Evolutionary conservation across 2,888 invertebrate species (phyloP).

Genomic region (Itoplectis maculator): DNA sequence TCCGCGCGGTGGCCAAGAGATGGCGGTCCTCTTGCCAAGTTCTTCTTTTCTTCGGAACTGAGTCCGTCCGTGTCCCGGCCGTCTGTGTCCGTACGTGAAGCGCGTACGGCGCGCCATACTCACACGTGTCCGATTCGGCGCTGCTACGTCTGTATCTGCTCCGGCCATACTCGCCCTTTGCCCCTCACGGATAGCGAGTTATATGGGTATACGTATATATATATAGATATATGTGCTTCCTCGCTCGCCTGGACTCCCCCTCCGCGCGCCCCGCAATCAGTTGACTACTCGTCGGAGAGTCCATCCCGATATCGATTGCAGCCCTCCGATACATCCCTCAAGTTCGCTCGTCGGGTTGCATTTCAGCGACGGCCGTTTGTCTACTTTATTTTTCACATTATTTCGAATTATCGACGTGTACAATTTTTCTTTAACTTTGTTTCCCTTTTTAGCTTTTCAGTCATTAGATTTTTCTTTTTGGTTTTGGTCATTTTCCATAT

Average conservation of each 20-base stretch:
- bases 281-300: slow-evolving; percentile 34
- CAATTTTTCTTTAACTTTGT: too few relatives aligned
- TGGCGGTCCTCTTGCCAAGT: slow-evolving; percentile 79
- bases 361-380: too few relatives aligned
- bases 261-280: slow-evolving; percentile 24
- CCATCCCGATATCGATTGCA: slow-evolving; percentile 44
- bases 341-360: background rate
- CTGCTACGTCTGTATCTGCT: slow-evolving; percentile 10
- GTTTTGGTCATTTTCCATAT: background rate
- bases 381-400: background rate
- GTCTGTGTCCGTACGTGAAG: background rate
- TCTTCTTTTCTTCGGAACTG: slow-evolving; percentile 28
- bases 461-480: too few relatives aligned
- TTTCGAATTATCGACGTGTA: background rate
- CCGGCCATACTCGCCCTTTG: slow-evolving; percentile 25
- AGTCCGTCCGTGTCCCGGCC: background rate
- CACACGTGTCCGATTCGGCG: background rate
- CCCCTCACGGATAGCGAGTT: background rate
- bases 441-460: too few relatives aligned
- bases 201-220: slow-evolving; percentile 25
- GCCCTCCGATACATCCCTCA: slow-evolving; percentile 14
- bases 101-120: background rate
- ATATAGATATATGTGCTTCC: slow-evolving; percentile 10
- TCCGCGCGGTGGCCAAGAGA: slow-evolving; percentile 80
- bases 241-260: background rate